Percentiles rank a stretch among this genome's conserved stretches.
Conservation (phyloP, 2,113 vertebrate species). For the Actenoides lindsayi region DNA sequence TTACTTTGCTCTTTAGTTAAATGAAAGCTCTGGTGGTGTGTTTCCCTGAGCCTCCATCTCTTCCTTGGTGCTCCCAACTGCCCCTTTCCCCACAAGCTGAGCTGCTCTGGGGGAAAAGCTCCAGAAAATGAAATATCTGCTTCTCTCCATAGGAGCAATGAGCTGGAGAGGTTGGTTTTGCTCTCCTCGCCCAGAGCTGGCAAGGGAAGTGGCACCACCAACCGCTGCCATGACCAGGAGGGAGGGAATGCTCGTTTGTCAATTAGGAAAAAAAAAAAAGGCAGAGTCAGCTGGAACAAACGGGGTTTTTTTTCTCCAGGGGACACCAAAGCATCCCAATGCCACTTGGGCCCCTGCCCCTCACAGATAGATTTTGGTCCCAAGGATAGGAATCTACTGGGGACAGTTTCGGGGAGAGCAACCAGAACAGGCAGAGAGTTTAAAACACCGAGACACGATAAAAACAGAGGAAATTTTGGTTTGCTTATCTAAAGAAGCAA, state of each 20-base stretch:
- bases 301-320: background rate
- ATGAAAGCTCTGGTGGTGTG: slow-evolving; percentile 40
- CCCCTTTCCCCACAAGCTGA: background rate
- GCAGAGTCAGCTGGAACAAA: background rate
- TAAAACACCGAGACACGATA: background rate
- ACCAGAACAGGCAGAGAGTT: background rate
- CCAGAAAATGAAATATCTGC: background rate
- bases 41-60: background rate
- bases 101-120: background rate
- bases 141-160: background rate
- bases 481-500: background rate
- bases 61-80: background rate
- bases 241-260: background rate
- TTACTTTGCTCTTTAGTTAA: slow-evolving; percentile 73
- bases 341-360: background rate
- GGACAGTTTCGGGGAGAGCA: background rate
- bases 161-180: background rate
- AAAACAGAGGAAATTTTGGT: background rate
- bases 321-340: background rate
- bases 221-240: background rate
- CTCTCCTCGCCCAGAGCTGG: background rate
- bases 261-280: background rate
- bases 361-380: background rate
- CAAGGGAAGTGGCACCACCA: background rate
- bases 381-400: fast-evolving